phyloP scores from a whole-genome alignment of 2,888 invertebrate species.

The Meiosimyza decipiens region DNA sequence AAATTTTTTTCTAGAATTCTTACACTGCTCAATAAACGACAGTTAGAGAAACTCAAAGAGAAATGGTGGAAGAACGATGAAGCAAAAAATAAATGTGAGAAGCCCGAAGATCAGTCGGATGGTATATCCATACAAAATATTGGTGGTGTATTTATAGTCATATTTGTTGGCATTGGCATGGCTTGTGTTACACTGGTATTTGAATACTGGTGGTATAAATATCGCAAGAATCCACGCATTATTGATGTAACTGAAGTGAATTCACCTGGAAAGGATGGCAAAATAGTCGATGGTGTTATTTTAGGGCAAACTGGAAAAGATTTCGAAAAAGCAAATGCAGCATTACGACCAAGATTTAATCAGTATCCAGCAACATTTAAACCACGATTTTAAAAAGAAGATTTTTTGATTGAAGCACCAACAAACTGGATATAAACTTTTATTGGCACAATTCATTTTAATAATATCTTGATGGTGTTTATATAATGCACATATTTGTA shows the following conservation, averaged over 20 bases:
- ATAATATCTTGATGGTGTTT: conserved; percentile 15
- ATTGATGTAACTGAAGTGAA: conserved; percentile 73
- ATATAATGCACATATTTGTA: conserved; percentile 8
- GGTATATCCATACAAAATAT: conserved; percentile 98
- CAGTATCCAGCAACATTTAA: conserved; percentile 63
- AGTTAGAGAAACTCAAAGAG: conserved; percentile 93
- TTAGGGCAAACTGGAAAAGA: conserved; percentile 61
- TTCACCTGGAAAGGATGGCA: conserved; percentile 50
- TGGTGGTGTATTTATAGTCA: conserved; percentile 97
- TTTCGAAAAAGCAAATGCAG: conserved; percentile 60
- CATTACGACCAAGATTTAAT: conserved; percentile 62
- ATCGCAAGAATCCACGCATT: conserved; percentile 73
- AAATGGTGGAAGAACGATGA: conserved; percentile 96
- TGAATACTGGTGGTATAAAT: conserved; percentile 95
- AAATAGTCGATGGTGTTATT: conserved; percentile 60
- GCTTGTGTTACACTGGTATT: conserved; percentile 91
- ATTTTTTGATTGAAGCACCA: background rate
- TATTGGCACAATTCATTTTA: conserved; percentile 9
- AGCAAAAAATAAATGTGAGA: conserved; percentile 80
- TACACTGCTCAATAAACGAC: conserved; percentile 90
- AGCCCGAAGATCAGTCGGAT: conserved; percentile 92
- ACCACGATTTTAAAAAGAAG: conserved; percentile 57
- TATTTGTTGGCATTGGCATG: conserved; percentile 93
- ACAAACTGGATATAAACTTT: background rate
- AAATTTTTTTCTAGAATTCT: conserved; percentile 78